Evolutionary conservation across 2,797 vertebrate genomes (phyloP).

Genomic region (Caiman crocodilus): DNA sequence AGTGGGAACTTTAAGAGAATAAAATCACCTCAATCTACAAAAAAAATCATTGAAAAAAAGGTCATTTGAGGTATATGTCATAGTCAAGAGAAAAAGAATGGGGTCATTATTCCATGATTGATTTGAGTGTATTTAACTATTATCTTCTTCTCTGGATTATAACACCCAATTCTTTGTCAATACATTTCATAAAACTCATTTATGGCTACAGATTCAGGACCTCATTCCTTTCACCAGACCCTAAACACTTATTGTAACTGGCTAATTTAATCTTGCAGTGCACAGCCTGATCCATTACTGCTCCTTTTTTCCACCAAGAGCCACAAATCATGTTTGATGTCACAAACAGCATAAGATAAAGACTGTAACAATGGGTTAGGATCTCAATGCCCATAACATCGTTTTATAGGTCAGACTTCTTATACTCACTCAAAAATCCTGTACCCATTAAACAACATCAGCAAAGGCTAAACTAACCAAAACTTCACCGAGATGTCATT

Average conservation of each 20-base stretch:
- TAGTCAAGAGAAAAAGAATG: constrained; percentile 11
- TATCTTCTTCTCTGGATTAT: constrained; percentile 15
- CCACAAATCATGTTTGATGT: not conserved
- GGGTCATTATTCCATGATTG: not conserved
- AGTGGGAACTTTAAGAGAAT: not conserved
- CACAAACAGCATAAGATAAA: not conserved
- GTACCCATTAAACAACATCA: not conserved
- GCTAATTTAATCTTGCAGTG: constrained; percentile 16
- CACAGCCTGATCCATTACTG: constrained; percentile 6
- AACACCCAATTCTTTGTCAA: not conserved
- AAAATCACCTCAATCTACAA: not conserved
- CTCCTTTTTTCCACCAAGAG: not conserved
- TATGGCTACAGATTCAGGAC: not conserved
- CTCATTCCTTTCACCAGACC: not conserved
- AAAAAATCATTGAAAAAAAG: not conserved
- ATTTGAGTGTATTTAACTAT: not conserved
- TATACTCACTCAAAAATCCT: not conserved
- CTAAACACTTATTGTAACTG: not conserved
- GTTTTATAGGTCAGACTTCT: not conserved
- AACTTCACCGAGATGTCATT: not conserved
- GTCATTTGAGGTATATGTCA: constrained; percentile 33
- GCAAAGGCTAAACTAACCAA: not conserved
- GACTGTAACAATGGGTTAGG: not conserved
- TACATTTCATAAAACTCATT: constrained; percentile 18
- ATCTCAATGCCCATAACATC: not conserved